These are phyloP conservation scores for Drosophila kanapiae DNA, from an alignment of 1,140 invertebrate species.

Conservation along the genomic window DNA sequence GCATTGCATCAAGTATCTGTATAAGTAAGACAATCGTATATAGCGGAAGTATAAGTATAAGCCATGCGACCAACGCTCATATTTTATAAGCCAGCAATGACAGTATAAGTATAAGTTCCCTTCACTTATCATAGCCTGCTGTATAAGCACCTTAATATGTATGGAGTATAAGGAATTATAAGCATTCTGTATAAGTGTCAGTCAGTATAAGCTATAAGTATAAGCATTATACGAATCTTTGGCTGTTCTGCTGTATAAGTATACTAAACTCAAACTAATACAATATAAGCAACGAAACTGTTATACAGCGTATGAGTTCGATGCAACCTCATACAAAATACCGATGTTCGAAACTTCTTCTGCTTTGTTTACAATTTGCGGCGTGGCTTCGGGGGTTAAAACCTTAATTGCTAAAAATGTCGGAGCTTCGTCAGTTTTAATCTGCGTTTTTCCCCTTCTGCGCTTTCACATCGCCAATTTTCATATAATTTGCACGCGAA, in stretches of 20 bases:
- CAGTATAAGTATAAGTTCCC: background rate
- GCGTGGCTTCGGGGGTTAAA: background rate
- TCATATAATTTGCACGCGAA: constrained; percentile 66
- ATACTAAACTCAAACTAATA: background rate
- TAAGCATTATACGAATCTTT: background rate
- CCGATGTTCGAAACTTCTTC: background rate
- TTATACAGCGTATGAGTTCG: constrained; percentile 36
- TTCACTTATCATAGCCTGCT: background rate
- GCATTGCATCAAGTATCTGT: background rate
- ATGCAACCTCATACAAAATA: constrained; percentile 11
- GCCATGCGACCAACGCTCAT: background rate
- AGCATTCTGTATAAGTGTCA: background rate
- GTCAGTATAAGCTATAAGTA: background rate
- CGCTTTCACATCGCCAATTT: constrained; percentile 55
- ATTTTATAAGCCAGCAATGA: background rate
- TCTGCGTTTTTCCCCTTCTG: constrained; percentile 24
- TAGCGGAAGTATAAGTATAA: constrained; percentile 10
- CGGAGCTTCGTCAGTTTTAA: constrained; percentile 21
- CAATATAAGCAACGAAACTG: constrained; percentile 14
- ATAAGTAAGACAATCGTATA: background rate
- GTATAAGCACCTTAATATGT: background rate
- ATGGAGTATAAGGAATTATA: background rate
- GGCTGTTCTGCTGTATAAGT: no score
- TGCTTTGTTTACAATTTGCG: constrained; percentile 21
- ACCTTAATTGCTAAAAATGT: constrained; percentile 26